Conservation (phyloP, 2,113 vertebrate species). For the Aix galericulata region DNA sequence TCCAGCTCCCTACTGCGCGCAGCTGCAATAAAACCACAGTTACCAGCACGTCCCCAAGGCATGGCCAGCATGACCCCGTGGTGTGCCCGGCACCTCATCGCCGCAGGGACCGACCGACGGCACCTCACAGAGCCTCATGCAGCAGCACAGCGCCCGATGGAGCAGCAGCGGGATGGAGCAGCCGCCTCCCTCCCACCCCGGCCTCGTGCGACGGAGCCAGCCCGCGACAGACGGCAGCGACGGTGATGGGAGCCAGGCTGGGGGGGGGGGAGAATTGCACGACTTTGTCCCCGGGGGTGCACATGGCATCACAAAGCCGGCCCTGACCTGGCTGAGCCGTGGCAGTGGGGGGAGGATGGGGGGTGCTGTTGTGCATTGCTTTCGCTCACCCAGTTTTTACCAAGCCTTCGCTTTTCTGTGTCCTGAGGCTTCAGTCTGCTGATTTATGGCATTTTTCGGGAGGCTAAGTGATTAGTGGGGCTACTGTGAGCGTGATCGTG, state of each 20-base stretch:
- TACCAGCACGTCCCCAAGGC: fast-evolving
- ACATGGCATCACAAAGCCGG: fast-evolving
- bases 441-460: neutral
- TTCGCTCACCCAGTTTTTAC: fast-evolving
- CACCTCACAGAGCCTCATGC: slow-evolving; percentile 7
- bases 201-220: neutral
- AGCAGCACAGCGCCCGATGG: neutral
- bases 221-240: neutral
- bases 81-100: fast-evolving
- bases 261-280: neutral
- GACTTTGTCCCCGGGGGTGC: neutral
- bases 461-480: slow-evolving; percentile 12
- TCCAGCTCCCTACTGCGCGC: neutral
- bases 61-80: fast-evolving
- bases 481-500: neutral
- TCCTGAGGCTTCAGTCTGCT: neutral
- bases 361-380: neutral
- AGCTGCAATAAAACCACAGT: neutral
- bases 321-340: neutral
- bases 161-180: neutral
- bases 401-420: neutral
- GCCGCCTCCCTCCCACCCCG: neutral
- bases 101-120: fast-evolving
- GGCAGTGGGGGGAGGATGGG: neutral
- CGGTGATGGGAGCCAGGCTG: neutral